A percentile compares a stretch with the other conserved stretches of the same genome.
Evolutionary conservation across 2,113 vertebrate genomes (phyloP).

Genomic region (Platysternon megacephalum): DNA sequence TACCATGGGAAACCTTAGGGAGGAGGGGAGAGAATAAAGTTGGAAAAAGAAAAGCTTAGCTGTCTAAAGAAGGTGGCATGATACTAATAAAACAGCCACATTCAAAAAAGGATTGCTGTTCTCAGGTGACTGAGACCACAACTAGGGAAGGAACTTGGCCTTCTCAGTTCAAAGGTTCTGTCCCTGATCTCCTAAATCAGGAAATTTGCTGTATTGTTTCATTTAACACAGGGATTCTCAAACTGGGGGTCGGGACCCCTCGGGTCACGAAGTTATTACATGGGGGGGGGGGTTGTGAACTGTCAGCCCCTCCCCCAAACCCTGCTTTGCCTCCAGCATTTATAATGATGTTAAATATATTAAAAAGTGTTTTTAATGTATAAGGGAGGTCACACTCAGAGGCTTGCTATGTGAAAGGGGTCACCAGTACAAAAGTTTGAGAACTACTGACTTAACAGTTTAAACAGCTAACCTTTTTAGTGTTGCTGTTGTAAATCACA

Average conservation of each 20-base stretch:
- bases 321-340: too few relatives aligned
- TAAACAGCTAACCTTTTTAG: neutral
- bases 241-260: too few relatives aligned
- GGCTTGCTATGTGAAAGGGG: too few relatives aligned
- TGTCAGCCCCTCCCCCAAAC: too few relatives aligned
- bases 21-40: fast-evolving
- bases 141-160: neutral
- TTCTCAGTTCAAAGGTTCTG: neutral
- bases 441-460: neutral
- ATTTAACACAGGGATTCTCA: neutral
- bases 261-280: too few relatives aligned
- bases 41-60: neutral
- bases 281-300: too few relatives aligned
- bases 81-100: neutral
- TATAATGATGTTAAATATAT: too few relatives aligned
- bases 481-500: neutral
- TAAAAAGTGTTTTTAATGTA: too few relatives aligned
- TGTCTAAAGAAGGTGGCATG: neutral
- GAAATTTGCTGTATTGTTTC: neutral
- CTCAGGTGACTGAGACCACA: neutral
- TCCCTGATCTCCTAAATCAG: neutral
- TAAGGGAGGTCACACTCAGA: too few relatives aligned
- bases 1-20: neutral
- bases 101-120: neutral
- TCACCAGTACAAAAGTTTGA: too few relatives aligned